phyloP scores from a whole-genome alignment of 2,797 vertebrate genomes.

The Pseudochromis fuscus region DNA sequence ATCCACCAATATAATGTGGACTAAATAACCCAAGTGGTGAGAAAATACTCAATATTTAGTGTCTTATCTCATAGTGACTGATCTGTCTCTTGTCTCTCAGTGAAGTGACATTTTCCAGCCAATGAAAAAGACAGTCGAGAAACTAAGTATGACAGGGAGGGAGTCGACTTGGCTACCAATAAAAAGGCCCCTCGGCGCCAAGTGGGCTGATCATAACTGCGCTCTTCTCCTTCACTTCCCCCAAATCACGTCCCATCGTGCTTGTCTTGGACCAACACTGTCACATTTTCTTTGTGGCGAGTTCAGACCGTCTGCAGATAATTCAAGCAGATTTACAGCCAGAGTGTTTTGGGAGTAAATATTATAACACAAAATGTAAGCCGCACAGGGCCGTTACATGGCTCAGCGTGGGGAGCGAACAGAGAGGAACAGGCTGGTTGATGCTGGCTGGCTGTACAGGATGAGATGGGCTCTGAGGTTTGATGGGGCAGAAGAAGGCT shows the following conservation, averaged over 20 bases:
- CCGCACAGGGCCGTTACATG: slow-evolving; percentile 22
- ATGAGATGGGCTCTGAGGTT: slow-evolving; percentile 79
- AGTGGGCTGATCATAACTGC: slow-evolving; percentile 46
- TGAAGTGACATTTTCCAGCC: slow-evolving; percentile 40
- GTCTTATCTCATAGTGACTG: slow-evolving; percentile 36
- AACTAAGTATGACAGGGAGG: slow-evolving; percentile 51
- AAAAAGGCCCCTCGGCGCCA: slow-evolving; percentile 38
- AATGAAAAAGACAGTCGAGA: slow-evolving; percentile 46
- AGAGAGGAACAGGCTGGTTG: slow-evolving; percentile 50
- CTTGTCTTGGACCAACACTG: slow-evolving; percentile 43
- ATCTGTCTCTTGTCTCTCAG: slow-evolving; percentile 22
- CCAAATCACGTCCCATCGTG: slow-evolving; percentile 57
- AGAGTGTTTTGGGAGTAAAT: slow-evolving; percentile 23
- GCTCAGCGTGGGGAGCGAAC: slow-evolving; percentile 34
- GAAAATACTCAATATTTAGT: slow-evolving; percentile 23
- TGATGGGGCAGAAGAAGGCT: slow-evolving; percentile 88
- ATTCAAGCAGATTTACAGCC: slow-evolving; percentile 43
- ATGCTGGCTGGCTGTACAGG: slow-evolving; percentile 50
- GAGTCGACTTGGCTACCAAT: slow-evolving; percentile 44
- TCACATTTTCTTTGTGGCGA: slow-evolving; percentile 34
- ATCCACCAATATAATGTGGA: background rate
- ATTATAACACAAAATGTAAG: slow-evolving; percentile 34
- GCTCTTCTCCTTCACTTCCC: slow-evolving; percentile 39
- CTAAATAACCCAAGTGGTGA: slow-evolving; percentile 24
- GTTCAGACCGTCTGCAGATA: slow-evolving; percentile 42